Base-by-base conservation (phyloP, 2,888 invertebrate species). In the Mongoloraphidia duomilia region DNA sequence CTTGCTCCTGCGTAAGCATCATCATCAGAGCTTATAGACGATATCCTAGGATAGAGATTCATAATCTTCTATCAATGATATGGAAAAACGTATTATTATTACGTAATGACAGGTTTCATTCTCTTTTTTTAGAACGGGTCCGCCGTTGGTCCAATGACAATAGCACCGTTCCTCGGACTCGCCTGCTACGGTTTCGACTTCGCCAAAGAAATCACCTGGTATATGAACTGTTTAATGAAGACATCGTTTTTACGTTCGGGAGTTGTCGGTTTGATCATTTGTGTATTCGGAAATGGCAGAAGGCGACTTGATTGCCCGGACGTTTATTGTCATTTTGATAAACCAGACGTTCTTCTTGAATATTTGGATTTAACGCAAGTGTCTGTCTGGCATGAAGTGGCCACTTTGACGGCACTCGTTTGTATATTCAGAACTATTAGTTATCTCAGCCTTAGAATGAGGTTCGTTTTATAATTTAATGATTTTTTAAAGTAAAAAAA, bases 121-220 rank as follows among this genome's bases (percentile, higher is more conserved):
- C 43, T 48, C 49, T 50, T 14, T 52, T 70, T 68, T 9, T 69
- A 82, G 82, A 82, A 82, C 54, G 82, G 82, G 26, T 76, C 78
- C 52, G 80, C 79, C 8, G 76, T 82, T 41, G 82, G 80, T 0
- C 81, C 82, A 1, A 65, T 79, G 48, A 65, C 75, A 0, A 76
- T 81, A 40, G 81, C 81, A 1, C 80, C 80, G 0, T 76, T 80
- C 57, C 73, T 81, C 49, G 81, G 82, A 2, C 63, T 82, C 12
- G 81, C 78, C 0, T 75, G 80, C 52, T 82, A 81, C 62, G 82
- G 82, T 0, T 81, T 82, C 55, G 82, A 82, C 62, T 82, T 81
- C 65, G 80, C 82, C 0, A 71, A 73, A 40, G 68, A 75, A 53
- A 79, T 82, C 49, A 75, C 80, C 0, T 63, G 71, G 5, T 56